These are phyloP conservation scores for Abrostola tripartita DNA, from an alignment of 2,888 invertebrate species.

Conservation along the genomic window DNA sequence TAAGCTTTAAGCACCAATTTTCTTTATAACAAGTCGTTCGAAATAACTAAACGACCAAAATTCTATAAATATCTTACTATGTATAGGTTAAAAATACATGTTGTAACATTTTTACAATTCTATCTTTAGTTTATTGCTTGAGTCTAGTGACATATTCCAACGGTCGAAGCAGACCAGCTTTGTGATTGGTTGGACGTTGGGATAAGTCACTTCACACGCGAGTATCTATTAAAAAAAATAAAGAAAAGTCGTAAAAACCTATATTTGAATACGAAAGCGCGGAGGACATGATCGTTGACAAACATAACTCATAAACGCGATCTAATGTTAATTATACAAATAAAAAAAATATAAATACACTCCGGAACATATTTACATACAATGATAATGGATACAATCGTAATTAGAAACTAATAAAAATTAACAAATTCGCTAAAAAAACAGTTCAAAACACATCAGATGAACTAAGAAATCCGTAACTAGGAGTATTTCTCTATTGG, in stretches of 20 bases:
- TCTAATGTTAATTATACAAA: conserved; percentile 72
- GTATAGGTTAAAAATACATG: conserved; percentile 88
- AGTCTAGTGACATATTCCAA: conserved; percentile 71
- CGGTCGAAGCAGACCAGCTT: conserved; percentile 36
- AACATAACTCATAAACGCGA: conserved; percentile 68
- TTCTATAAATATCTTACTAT: conserved; percentile 89
- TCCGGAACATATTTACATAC: conserved; percentile 85
- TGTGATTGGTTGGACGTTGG: conserved; percentile 45
- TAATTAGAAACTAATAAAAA: conserved; percentile 67
- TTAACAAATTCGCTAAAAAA: conserved; percentile 85
- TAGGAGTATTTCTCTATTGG: conserved; percentile 82
- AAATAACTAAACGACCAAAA: conserved; percentile 89
- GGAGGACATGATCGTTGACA: conserved; percentile 58
- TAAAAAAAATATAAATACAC: conserved; percentile 72
- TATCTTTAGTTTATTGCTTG: conserved; percentile 79
- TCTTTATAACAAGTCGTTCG: conserved; percentile 89
- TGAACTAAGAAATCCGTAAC: conserved; percentile 80
- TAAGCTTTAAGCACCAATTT: conserved; percentile 89
- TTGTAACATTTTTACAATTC: conserved; percentile 88
- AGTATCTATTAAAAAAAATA: conserved; percentile 66
- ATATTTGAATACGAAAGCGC: conserved; percentile 70
- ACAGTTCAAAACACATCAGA: conserved; percentile 72
- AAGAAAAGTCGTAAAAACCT: conserved; percentile 70
- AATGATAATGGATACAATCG: conserved; percentile 71
- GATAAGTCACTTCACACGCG: conserved; percentile 70